Evolutionary conservation across 2,888 invertebrate species (phyloP), one percentile per base, ranked within the genome.

Genomic region (Kuschelorhynchus macadamiae): DNA sequence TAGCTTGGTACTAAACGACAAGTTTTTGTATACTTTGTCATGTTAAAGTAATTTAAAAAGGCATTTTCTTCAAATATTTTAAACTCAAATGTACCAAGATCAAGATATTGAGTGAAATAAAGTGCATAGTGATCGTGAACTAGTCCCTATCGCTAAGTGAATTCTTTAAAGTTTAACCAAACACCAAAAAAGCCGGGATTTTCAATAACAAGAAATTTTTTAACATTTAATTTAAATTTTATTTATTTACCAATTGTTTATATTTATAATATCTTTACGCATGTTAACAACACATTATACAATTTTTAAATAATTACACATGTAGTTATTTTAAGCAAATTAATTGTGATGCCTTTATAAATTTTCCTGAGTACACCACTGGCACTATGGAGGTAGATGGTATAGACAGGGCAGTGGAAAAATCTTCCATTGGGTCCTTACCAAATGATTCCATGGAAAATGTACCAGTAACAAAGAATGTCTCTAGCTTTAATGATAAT

Each of bases 141-240:
- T 18, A n/a, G 14, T 44, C 18, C 32, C 41, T 41, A 39, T n/a
- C 25, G 60, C 41, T 41, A 65, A 71, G 61, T 65, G 66, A 64
- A 59, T 46, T 25, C 62, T 69, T 71, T 71, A 56, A 71, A 71
- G 67, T 67, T 75, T 71, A 74, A 76, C 70, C 73, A 75, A 72
- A 74, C 76, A 73, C 56, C 47, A 68, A 72, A 75, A 73, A 74
- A 71, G 74, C 75, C 75, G 74, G 76, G 75, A 74, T 75, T 72
- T 74, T 72, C 36, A 71, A 67, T 59, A 67, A 67, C 62, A 71
- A 61, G 59, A 32, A 62, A 46, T 18, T 33, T 59, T 47, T 36
- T 11, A 61, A 41, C 50, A 50, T 61, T 61, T 50, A 42, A 50
- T 61, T 42, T 17, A 42, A 41, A 32, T 32, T 49, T 32, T 49